Evolutionary conservation across 2,888 invertebrate species (phyloP).

Genomic region (Chrysodeixis includens): DNA sequence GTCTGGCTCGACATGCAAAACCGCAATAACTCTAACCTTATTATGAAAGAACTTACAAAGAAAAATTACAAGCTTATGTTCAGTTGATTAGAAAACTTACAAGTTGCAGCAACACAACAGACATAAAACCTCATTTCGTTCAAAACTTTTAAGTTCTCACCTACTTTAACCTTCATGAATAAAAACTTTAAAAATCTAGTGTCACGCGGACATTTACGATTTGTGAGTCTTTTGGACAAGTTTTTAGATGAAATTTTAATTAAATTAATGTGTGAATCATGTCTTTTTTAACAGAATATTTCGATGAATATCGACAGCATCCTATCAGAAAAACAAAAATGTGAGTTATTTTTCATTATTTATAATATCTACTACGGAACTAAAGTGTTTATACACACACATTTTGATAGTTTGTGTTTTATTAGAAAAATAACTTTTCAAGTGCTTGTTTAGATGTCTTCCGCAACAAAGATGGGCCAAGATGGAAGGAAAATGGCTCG

Average conservation of each 20-base stretch:
- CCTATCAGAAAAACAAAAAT: slow-evolving; percentile 81
- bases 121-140: slow-evolving; percentile 6
- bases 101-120: slow-evolving; percentile 31
- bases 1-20: slow-evolving; percentile 78
- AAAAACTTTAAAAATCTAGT: slow-evolving; percentile 9
- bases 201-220: slow-evolving; percentile 9
- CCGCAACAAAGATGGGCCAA: slow-evolving; percentile 81
- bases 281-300: slow-evolving; percentile 87
- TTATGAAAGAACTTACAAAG: slow-evolving; percentile 74
- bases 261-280: slow-evolving; percentile 62
- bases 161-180: not conserved
- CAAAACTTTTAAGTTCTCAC: not conserved
- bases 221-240: slow-evolving; percentile 16
- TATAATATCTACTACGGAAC: not conserved
- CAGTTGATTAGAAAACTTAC: slow-evolving; percentile 67
- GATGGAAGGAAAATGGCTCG: slow-evolving; percentile 82
- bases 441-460: slow-evolving; percentile 69
- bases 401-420: not conserved
- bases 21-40: slow-evolving; percentile 78
- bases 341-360: slow-evolving; percentile 68
- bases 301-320: slow-evolving; percentile 81
- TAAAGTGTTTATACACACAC: too few species aligned
- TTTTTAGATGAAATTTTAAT: slow-evolving; percentile 18
- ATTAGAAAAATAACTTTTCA: slow-evolving; percentile 9
- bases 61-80: slow-evolving; percentile 62